Percentiles rank a stretch among this genome's conserved stretches.
These are phyloP conservation scores for Campylomormyrus tamandua DNA, from an alignment of 2,113 vertebrate genomes.

Conservation along the genomic window DNA sequence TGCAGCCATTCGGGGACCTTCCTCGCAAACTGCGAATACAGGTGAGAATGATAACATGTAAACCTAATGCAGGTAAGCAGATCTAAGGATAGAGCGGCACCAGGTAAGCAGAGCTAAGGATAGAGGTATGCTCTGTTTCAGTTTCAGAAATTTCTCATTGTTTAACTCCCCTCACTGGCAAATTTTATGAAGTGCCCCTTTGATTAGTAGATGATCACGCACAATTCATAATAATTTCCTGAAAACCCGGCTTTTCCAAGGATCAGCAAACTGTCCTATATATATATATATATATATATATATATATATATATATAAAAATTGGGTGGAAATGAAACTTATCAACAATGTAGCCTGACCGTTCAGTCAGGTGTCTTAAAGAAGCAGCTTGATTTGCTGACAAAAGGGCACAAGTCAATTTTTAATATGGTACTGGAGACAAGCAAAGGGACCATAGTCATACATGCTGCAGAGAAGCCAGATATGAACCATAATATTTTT, in stretches of 20 bases:
- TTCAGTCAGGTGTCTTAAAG: too few relatives aligned
- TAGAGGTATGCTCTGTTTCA: too few relatives aligned
- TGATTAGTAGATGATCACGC: background rate
- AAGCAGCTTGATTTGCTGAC: too few relatives aligned
- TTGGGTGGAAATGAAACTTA: too few relatives aligned
- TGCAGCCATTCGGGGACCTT: slow-evolving; percentile 76
- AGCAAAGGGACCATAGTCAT: too few relatives aligned
- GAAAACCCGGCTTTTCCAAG: background rate
- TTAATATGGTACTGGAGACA: too few relatives aligned
- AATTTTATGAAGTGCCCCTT: background rate
- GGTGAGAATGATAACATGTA: slow-evolving; percentile 46
- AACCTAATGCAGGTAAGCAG: background rate
- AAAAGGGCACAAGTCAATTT: too few relatives aligned
- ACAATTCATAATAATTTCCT: background rate
- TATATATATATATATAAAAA: too few relatives aligned
- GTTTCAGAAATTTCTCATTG: background rate
- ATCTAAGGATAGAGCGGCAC: background rate
- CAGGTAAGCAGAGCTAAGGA: background rate
- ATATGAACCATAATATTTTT: too few relatives aligned
- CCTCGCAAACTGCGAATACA: slow-evolving; percentile 73
- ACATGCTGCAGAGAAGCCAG: too few relatives aligned
- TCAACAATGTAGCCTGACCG: too few relatives aligned
- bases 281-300: too few relatives aligned
- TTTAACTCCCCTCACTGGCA: background rate
- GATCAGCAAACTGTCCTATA: background rate